A percentile compares a stretch with the other conserved stretches of the same genome.
Conservation (phyloP, 2,888 invertebrate genomes). For the Miltochrista miniata region DNA sequence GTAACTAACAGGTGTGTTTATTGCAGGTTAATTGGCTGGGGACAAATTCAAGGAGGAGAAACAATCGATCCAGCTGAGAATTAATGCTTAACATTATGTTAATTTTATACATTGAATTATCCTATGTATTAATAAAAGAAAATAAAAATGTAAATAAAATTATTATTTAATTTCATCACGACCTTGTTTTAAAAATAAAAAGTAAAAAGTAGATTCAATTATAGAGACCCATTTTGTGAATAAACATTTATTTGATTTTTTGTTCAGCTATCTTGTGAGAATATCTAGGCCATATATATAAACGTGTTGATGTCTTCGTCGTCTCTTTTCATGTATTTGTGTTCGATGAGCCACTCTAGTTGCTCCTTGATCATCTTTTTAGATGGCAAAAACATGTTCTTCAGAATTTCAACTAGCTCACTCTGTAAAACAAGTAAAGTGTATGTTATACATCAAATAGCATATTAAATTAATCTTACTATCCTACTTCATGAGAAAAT, state of each 20-base stretch:
- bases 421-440: constrained; percentile 85
- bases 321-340: constrained; percentile 98
- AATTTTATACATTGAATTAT: constrained; percentile 62
- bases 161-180: constrained; percentile 37
- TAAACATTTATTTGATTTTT: constrained; percentile 73
- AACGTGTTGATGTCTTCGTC: constrained; percentile 99
- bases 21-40: constrained; percentile 98
- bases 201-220: constrained; percentile 13
- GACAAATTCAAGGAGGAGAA: constrained; percentile 98
- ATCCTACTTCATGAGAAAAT: no score
- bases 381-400: constrained; percentile 99
- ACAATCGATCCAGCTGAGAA: constrained; percentile 93
- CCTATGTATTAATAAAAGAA: constrained; percentile 42
- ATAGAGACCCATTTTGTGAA: constrained; percentile 40
- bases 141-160: constrained; percentile 39
- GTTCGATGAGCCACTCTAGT: constrained; percentile 99
- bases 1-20: constrained; percentile 1
- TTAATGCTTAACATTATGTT: constrained; percentile 57
- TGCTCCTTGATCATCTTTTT: constrained; percentile 99
- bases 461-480: no score
- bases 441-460: no score
- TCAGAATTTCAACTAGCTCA: constrained; percentile 98
- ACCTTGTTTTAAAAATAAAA: constrained; percentile 22
- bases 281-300: constrained; percentile 95
- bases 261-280: constrained; percentile 51